Percentiles rank a stretch among this genome's conserved stretches.
Evolutionary conservation across 2,113 vertebrate genomes (phyloP).

Genomic region (Poeciliopsis prolifica): DNA sequence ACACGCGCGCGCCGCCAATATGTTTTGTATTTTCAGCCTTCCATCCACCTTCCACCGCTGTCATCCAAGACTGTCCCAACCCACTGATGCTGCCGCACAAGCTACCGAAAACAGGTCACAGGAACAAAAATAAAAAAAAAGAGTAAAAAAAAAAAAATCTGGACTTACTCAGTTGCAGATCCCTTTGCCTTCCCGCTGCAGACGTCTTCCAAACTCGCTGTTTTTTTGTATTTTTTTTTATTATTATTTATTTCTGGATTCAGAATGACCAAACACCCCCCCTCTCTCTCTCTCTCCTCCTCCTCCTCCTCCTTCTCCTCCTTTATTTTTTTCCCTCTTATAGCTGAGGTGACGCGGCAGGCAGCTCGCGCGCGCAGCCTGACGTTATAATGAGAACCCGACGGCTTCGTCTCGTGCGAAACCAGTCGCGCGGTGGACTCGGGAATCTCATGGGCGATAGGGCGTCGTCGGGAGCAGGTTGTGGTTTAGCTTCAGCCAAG

Average conservation of each 20-base stretch:
- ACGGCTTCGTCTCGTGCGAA: slow-evolving; percentile 37
- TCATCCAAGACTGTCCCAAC: slow-evolving; percentile 14
- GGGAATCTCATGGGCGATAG: slow-evolving; percentile 47
- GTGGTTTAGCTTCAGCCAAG: slow-evolving; percentile 42
- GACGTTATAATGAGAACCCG: slow-evolving; percentile 7
- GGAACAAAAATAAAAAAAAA: slow-evolving; percentile 1
- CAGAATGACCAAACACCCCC: slow-evolving; percentile 37
- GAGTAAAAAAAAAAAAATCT: slow-evolving; percentile 21
- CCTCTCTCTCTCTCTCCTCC: slow-evolving; percentile 41
- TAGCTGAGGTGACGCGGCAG: slow-evolving; percentile 57
- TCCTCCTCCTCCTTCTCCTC: slow-evolving; percentile 29
- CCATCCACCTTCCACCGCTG: background rate
- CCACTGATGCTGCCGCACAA: slow-evolving; percentile 43
- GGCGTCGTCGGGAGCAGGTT: slow-evolving; percentile 73
- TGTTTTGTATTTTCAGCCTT: background rate
- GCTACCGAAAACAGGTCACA: slow-evolving; percentile 43
- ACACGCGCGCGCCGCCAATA: no score
- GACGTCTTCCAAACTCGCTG: slow-evolving; percentile 54
- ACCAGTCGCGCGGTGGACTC: slow-evolving; percentile 38
- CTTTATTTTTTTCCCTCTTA: slow-evolving; percentile 43
- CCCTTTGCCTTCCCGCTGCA: slow-evolving; percentile 55
- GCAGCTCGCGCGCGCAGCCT: slow-evolving; percentile 51
- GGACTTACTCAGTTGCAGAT: slow-evolving; percentile 70
- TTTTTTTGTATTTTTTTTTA: slow-evolving; percentile 32
- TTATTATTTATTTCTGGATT: slow-evolving; percentile 62